phyloP scores from a whole-genome alignment of 1,140 invertebrate species.

The Riptortus pedestris region DNA sequence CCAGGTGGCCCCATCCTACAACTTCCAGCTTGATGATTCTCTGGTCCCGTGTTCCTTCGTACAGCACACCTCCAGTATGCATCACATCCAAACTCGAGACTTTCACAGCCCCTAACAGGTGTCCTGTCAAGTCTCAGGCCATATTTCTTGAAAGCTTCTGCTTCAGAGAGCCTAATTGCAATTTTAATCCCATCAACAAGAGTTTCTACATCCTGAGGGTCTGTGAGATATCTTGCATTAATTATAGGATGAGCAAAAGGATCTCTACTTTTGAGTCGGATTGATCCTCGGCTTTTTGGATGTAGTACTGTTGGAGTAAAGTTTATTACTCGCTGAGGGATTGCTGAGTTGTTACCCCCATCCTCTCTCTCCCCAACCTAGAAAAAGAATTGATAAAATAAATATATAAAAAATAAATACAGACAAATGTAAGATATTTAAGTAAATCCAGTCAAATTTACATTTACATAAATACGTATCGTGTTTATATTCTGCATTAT shows the following conservation, averaged over 20 bases:
- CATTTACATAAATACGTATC: no score
- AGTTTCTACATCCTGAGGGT: constrained; percentile 59
- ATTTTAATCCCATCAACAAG: constrained; percentile 67
- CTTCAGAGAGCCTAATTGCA: constrained; percentile 53
- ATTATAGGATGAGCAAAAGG: constrained; percentile 70
- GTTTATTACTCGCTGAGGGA: constrained; percentile 41
- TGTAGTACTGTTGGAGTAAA: constrained; percentile 59
- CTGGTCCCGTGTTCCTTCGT: constrained; percentile 59
- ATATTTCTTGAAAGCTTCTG: constrained; percentile 52
- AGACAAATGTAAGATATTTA: no score
- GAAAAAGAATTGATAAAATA: background rate
- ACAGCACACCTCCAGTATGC: constrained; percentile 72
- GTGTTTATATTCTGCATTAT: no score
- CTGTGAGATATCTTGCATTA: constrained; percentile 69
- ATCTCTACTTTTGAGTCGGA: constrained; percentile 61
- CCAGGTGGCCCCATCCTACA: constrained; percentile 65
- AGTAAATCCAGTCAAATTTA: no score
- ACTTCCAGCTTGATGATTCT: constrained; percentile 76
- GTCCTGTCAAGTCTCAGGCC: constrained; percentile 61
- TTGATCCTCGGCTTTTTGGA: constrained; percentile 68
- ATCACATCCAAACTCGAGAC: constrained; percentile 59
- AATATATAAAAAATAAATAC: no score
- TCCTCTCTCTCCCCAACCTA: constrained; percentile 6
- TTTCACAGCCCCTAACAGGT: constrained; percentile 58
- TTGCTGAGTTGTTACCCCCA: constrained; percentile 33